Evolutionary conservation across 2,888 invertebrate species (phyloP), one percentile per base, ranked within the genome.

Genomic region (Dendrolimus houi): DNA sequence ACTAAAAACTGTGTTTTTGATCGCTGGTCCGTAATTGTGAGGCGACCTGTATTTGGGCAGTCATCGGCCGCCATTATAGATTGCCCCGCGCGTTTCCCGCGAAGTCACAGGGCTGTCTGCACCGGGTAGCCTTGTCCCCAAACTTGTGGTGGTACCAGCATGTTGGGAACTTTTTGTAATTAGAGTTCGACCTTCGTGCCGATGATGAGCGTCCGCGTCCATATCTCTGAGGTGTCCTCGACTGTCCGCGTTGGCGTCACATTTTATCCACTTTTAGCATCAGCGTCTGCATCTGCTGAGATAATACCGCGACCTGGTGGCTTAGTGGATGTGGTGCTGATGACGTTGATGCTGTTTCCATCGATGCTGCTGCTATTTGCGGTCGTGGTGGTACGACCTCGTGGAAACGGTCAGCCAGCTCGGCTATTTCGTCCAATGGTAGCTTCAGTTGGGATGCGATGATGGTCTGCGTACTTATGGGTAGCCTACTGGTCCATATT

Each of bases 101-200:
- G 56, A 56, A 67, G 10, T 52, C 54, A 53, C 61, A 60, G 1
- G 67, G 67, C 1, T 54, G 12, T 0, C 29, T 41, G 55, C 69
- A 67, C 9, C 56, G 62, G 0, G 17, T 52, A 0, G 64, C 66
- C 1, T 54, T 42, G 0, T 56, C 55, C 0, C 58, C 59, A n/a
- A 58, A 62, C 41, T 61, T 62, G 9, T 47, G 2, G 40, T 69
- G 69, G 53, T 67, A 67, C 65, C 65, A 67, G 53, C 65, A 67
- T 1, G 59, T 1, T 0, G 63, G 65, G 55, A 53, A 59, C 42
- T 57, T 54, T 7, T 55, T 40, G 41, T 61, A 59, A 52, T 54
- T 61, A 8, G 62, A 61, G 2, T 57, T 55, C 1, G 63, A 60
- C 47, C 47, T 47, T 47, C 47, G 47, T 47, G 47, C 3, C 6